These are phyloP conservation scores for Melanostoma scalare DNA, from an alignment of 2,888 invertebrate species.

Conservation along the genomic window DNA sequence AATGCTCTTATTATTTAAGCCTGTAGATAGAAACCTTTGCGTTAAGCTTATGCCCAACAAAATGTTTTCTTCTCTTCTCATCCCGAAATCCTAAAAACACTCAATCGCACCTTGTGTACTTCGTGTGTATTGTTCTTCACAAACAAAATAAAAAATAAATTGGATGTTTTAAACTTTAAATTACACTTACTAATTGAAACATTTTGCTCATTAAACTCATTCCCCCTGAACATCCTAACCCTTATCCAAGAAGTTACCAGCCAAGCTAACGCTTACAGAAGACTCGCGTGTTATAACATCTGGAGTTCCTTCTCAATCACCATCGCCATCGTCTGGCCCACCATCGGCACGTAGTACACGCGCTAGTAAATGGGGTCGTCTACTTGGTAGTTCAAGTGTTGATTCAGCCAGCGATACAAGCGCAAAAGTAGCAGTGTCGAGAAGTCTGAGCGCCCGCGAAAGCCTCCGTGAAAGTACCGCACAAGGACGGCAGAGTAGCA, in stretches of 20 bases:
- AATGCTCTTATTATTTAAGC: too few relatives aligned
- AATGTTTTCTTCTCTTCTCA: slow-evolving; percentile 44
- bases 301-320: slow-evolving; percentile 81
- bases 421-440: slow-evolving; percentile 83
- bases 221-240: slow-evolving; percentile 36
- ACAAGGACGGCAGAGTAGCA: slow-evolving; percentile 82
- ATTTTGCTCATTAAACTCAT: slow-evolving; percentile 49
- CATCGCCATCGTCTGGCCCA: slow-evolving; percentile 82
- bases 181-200: slow-evolving; percentile 61
- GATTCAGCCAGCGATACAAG: slow-evolving; percentile 88
- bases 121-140: background rate
- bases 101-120: background rate
- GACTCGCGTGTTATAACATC: slow-evolving; percentile 81
- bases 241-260: slow-evolving; percentile 81
- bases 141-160: slow-evolving; percentile 1
- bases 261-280: slow-evolving; percentile 82
- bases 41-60: slow-evolving; percentile 42
- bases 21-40: background rate
- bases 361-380: slow-evolving; percentile 91
- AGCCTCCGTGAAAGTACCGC: slow-evolving; percentile 82
- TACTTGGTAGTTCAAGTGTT: slow-evolving; percentile 90
- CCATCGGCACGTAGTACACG: slow-evolving; percentile 83
- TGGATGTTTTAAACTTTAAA: slow-evolving; percentile 29
- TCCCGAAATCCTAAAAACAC: slow-evolving; percentile 16
- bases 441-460: slow-evolving; percentile 84